These are phyloP conservation scores for Galerucella calmariensis DNA, from an alignment of 2,888 invertebrate species.

Conservation along the genomic window DNA sequence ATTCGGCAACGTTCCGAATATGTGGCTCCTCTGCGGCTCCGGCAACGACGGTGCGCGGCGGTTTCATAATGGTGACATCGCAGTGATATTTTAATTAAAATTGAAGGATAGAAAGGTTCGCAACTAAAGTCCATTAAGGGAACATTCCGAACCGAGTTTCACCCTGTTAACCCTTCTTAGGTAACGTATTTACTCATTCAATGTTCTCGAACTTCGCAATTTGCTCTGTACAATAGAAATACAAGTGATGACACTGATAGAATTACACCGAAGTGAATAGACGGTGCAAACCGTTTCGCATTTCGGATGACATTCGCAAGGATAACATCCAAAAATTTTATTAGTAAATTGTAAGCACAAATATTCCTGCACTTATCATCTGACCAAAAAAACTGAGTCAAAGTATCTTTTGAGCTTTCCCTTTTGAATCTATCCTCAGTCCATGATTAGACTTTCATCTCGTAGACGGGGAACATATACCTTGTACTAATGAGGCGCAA, in stretches of 20 bases:
- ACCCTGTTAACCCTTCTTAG: conserved; percentile 25
- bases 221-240: conserved; percentile 4
- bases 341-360: too few species aligned
- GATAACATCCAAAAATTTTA: too few species aligned
- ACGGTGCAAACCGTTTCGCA: background rate
- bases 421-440: too few species aligned
- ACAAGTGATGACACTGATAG: conserved; percentile 14
- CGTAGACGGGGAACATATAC: too few species aligned
- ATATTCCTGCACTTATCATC: background rate
- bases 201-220: conserved; percentile 20
- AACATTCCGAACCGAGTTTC: conserved; percentile 23
- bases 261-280: conserved; percentile 6
- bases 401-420: too few species aligned
- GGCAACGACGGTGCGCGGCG: background rate
- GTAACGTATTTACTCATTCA: conserved; percentile 28
- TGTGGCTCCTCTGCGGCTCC: background rate
- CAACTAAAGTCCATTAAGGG: conserved; percentile 33
- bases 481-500: too few species aligned
- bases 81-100: conserved; percentile 34
- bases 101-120: conserved; percentile 32
- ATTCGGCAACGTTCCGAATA: background rate
- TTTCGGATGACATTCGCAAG: too few species aligned
- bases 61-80: conserved; percentile 2
- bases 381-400: too few species aligned
- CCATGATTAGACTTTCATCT: too few species aligned